Evolutionary conservation across 2,797 vertebrate species (phyloP), one percentile per base, ranked within the genome.

Genomic region (Chaunax sp.): DNA sequence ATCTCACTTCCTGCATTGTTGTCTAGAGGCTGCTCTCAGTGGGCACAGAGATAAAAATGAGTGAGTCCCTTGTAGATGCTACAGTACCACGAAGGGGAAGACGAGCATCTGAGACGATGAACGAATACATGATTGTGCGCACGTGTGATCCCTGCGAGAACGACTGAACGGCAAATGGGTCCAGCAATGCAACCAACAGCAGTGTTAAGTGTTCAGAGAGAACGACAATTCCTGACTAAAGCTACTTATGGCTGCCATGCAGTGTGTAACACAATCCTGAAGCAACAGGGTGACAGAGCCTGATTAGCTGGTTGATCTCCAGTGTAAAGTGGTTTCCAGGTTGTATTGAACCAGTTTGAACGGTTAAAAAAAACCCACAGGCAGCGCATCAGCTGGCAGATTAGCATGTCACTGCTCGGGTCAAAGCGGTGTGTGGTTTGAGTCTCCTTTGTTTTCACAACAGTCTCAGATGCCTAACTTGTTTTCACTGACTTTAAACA

Each of bases 351-450:
- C n/a, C n/a, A 3, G 37, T 72, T 65, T 78, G 23, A 70, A 72
- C 74, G 82, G 67, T 60, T 69, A 43, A 64, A 38, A 67, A 66
- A 67, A n/a, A n/a, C n/a, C n/a, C 64, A 55, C 30, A 3, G 1
- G 28, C 28, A 49, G 43, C 38, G 15, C 76, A 71, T 61, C 49
- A 62, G 63, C 51, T 65, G 55, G 44, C 56, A 61, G 44, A 1
- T 3, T 13, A 45, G 56, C 8, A 9, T 11, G 45, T 72, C 56
- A 64, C 14, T 0, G 6, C n/a, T 38, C n/a, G 19, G 56, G 25
- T 80, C 46, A 67, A 64, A 75, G 75, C 46, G 49, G 6, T 33
- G 46, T 64, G 26, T 53, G 6, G 54, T 62, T 38, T 38, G 40
- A 50, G 25, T 44, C 5, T 51, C 45, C 2, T 57, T 58, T 67